A percentile compares a stretch with the other conserved stretches of the same genome.
Conservation (phyloP, 2,888 invertebrate genomes). For the Rutpela maculata region DNA sequence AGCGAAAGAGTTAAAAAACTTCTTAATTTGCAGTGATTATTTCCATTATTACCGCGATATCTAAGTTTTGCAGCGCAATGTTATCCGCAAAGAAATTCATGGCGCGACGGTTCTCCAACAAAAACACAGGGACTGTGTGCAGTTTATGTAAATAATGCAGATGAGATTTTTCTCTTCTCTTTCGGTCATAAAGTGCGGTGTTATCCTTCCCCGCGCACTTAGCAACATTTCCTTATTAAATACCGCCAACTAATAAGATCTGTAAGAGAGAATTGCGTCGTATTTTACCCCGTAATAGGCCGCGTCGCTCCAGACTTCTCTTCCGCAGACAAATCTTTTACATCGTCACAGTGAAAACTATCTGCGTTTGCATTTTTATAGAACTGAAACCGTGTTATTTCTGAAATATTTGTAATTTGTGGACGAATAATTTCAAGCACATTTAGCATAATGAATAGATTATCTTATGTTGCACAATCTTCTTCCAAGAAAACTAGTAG, state of each 20-base stretch:
- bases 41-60: conserved; percentile 73
- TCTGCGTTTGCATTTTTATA: background rate
- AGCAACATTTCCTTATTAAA: conserved; percentile 74
- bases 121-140: conserved; percentile 65
- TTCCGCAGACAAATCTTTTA: conserved; percentile 37
- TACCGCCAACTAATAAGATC: conserved; percentile 73
- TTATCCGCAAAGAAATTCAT: conserved; percentile 62
- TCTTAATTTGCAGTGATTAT: conserved; percentile 74
- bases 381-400: background rate
- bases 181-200: conserved; percentile 70
- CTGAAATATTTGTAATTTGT: background rate
- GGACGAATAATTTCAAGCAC: background rate
- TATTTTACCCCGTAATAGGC: conserved; percentile 61
- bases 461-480: no score
- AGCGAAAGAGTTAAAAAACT: conserved; percentile 69
- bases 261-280: conserved; percentile 62
- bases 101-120: conserved; percentile 53
- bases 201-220: conserved; percentile 71
- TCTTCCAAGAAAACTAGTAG: no score
- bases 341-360: background rate
- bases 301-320: conserved; percentile 52
- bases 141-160: conserved; percentile 75
- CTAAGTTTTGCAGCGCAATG: conserved; percentile 67
- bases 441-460: background rate
- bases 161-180: conserved; percentile 74